Conservation (phyloP, 2,797 vertebrate genomes). For the Enteromius anoplus region DNA sequence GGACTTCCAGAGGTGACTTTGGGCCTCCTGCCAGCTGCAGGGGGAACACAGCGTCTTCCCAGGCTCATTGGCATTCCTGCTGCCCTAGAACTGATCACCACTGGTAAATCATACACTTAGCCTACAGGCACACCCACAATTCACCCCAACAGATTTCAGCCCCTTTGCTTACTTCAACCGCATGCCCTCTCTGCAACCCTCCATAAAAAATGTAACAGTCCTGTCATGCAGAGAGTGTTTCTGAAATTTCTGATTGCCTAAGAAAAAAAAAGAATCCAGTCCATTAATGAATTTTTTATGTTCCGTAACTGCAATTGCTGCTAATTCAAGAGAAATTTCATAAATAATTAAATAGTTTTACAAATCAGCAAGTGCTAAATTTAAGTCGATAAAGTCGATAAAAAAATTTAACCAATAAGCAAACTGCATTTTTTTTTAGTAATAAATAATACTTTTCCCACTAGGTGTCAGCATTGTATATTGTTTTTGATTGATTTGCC, state of each 20-base stretch:
- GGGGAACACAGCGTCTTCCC: conserved; percentile 89
- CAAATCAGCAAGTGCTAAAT: not conserved
- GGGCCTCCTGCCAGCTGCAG: conserved; percentile 87
- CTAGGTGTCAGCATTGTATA: conserved; percentile 37
- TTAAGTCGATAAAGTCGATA: not conserved
- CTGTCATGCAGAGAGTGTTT: not conserved
- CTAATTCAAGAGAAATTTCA: not conserved
- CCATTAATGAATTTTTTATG: not conserved
- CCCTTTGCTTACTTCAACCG: not conserved
- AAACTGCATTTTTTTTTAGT: not conserved
- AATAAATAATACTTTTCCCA: not conserved
- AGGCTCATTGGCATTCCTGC: conserved; percentile 87
- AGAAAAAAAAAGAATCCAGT: not conserved
- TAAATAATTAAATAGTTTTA: not conserved
- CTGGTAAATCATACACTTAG: conserved; percentile 74
- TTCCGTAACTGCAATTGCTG: not conserved
- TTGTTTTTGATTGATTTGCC: not conserved
- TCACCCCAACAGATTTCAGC: not conserved
- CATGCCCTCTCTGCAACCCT: not conserved
- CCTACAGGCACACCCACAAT: conserved; percentile 17
- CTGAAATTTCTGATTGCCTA: not conserved
- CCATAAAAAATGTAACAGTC: not conserved
- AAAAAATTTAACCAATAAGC: not conserved
- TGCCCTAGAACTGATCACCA: conserved; percentile 89
- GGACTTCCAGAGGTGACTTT: conserved; percentile 91